Percentiles rank a stretch among this genome's conserved stretches.
phyloP scores from a whole-genome alignment of 2,888 invertebrate genomes.

The Hypselothyrea guttata region DNA sequence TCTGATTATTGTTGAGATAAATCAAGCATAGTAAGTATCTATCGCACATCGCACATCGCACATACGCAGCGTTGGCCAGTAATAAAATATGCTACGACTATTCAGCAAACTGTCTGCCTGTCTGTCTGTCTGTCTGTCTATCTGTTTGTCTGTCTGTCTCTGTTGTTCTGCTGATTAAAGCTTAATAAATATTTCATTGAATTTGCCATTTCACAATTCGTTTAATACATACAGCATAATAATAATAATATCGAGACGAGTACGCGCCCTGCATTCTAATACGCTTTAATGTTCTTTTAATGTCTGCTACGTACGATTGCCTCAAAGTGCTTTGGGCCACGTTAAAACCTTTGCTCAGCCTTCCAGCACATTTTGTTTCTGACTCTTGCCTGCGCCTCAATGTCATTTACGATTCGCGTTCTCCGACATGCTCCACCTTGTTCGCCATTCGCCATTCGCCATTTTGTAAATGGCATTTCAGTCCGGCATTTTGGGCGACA shows the following conservation, averaged over 20 bases:
- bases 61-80: conserved; percentile 41
- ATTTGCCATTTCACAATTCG: conserved; percentile 58
- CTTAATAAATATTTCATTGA: conserved; percentile 63
- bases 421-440: not conserved
- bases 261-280: conserved; percentile 36
- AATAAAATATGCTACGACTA: conserved; percentile 40
- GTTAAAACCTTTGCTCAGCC: too few relatives aligned
- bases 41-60: conserved; percentile 5
- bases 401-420: too few relatives aligned
- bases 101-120: not conserved
- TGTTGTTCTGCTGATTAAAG: conserved; percentile 33
- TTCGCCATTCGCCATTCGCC: conserved; percentile 4
- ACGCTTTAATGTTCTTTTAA: conserved; percentile 39
- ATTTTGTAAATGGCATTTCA: conserved; percentile 31
- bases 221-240: conserved; percentile 16
- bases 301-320: not conserved
- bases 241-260: conserved; percentile 43
- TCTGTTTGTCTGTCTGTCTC: not conserved
- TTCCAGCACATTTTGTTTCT: too few relatives aligned
- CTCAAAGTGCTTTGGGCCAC: too few relatives aligned
- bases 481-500: not conserved
- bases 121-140: not conserved
- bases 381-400: too few relatives aligned
- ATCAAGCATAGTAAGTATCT: conserved; percentile 32
- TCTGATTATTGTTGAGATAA: conserved; percentile 35